Evolutionary conservation across 35 echinoderm and acorn worm genomes (phyloP), one percentile per base, ranked within the genome.

Genomic region (Hemicentrotus pulcherrimus): DNA sequence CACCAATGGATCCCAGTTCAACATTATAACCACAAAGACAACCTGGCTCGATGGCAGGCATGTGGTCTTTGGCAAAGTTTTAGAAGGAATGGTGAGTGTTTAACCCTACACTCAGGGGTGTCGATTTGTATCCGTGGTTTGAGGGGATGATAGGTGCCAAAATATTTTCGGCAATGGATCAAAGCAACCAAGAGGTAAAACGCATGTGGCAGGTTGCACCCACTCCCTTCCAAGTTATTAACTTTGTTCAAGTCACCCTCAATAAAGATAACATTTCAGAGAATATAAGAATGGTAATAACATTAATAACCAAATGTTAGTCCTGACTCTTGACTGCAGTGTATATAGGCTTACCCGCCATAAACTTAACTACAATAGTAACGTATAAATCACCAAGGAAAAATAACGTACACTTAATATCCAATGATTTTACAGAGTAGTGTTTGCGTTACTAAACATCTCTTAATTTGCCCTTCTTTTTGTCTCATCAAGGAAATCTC

Each of bases 61-160:
- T 95, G 98, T 99, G 0, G 98, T 99, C 78, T 99, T 99, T 96
- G 98, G 98, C 9, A 98, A 98, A 97, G 89, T 99, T 46, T 9
- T 99, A 32, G 96, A 98, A 96, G 98, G 98, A 96, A 99, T 99
- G 98, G 98, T 99, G 86, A 97, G 98, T 96, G 33, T 32, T 85
- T 85, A 85, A 16, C 70, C 70, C 30, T 85, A 16, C 70, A 85
- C 2, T 16, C 30, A 85, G 30, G 70, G 16, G 15, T 30, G 15
- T 85, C 70, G 35, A 41, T 41, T 41, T 41, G 35, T 41, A 41
- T 41, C 35, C 35, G 35, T 41, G 3, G 35, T 41, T 41, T n/a
- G n/a, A 3, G 35, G 35, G 35, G 35, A 41, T 41, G 35, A 41
- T 41, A 41, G 35, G 35, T 41, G 35, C 35, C 35, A 41, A 41